Evolutionary conservation across 1,140 invertebrate species (phyloP).

Genomic region (Heliconius himera): DNA sequence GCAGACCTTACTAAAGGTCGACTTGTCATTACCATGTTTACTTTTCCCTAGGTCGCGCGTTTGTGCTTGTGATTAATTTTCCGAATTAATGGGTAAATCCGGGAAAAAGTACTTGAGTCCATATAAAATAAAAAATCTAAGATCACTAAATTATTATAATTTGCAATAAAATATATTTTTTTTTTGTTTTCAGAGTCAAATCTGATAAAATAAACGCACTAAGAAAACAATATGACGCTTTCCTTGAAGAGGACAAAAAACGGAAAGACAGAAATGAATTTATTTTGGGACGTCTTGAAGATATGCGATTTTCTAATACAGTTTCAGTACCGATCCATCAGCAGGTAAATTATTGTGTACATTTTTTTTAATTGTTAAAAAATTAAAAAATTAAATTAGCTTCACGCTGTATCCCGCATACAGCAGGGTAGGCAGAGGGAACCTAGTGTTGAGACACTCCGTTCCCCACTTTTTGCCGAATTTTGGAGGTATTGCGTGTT

Average conservation of each 20-base stretch:
- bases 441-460: too few relatives aligned
- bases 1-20: constrained; percentile 66
- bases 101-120: constrained; percentile 59
- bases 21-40: constrained; percentile 66
- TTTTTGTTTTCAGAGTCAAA: constrained; percentile 54
- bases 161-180: background rate
- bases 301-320: constrained; percentile 53
- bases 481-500: too few relatives aligned
- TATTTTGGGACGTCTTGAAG: constrained; percentile 67
- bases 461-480: too few relatives aligned
- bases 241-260: constrained; percentile 73
- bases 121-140: background rate
- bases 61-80: constrained; percentile 5
- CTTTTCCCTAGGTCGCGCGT: constrained; percentile 41
- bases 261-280: constrained; percentile 71
- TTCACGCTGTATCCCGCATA: too few relatives aligned
- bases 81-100: constrained; percentile 60
- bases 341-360: constrained; percentile 36
- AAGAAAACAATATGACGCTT: constrained; percentile 71
- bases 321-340: constrained; percentile 45
- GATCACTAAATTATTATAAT: too few relatives aligned
- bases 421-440: too few relatives aligned
- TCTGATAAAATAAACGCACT: constrained; percentile 69
- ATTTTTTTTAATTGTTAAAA: too few relatives aligned
- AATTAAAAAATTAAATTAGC: too few relatives aligned